These are phyloP conservation scores for Smittia aterrima DNA, from an alignment of 2,888 invertebrate genomes.

Conservation along the genomic window DNA sequence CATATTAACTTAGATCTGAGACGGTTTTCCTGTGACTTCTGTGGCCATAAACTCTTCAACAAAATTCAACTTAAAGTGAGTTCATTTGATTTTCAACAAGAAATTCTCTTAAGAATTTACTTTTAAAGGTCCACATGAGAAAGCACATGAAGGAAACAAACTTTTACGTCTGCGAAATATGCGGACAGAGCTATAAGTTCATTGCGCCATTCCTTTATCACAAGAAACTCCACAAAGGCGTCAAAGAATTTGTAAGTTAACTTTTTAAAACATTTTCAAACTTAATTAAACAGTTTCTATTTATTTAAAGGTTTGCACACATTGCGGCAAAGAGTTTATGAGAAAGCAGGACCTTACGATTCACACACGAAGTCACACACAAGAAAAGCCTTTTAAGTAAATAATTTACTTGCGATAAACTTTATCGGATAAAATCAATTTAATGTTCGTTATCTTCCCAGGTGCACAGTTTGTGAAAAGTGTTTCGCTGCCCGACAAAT, in stretches of 20 bases:
- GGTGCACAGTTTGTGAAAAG: conserved; percentile 2
- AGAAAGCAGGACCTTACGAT: neutral
- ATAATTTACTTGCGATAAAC: neutral
- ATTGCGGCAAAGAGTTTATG: conserved; percentile 3
- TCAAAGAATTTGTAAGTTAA: neutral
- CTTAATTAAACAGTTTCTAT: neutral
- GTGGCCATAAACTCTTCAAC: neutral
- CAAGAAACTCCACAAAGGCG: neutral
- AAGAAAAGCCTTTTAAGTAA: conserved; percentile 14
- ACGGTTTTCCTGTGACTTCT: neutral
- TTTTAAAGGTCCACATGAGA: conserved; percentile 10
- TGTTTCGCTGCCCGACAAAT: neutral
- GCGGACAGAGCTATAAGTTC: conserved; percentile 8
- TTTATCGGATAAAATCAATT: neutral
- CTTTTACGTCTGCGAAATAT: conserved; percentile 16
- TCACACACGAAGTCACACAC: conserved; percentile 1
- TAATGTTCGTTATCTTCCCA: neutral
- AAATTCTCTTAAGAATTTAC: no score
- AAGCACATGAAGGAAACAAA: conserved; percentile 17
- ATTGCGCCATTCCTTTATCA: conserved; percentile 9
- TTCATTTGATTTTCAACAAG: neutral
- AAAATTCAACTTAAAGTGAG: neutral
- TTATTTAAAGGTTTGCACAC: neutral
- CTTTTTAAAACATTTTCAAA: neutral
- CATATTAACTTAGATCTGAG: neutral